These are phyloP conservation scores for Zaprionus ornatus DNA, from an alignment of 1,140 invertebrate species.

Conservation along the genomic window DNA sequence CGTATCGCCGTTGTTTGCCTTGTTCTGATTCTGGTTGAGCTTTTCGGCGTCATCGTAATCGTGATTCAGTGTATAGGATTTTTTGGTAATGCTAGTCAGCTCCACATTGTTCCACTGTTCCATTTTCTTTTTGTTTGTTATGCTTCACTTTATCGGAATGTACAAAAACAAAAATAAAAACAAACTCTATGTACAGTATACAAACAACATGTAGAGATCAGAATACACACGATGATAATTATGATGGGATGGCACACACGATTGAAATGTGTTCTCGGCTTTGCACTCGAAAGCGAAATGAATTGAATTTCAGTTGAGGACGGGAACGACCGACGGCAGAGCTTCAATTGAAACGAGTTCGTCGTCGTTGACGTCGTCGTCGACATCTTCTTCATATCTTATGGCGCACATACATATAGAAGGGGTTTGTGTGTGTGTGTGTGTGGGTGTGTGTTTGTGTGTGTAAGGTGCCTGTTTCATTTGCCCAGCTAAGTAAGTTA, in stretches of 20 bases:
- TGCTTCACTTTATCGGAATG: conserved; percentile 53
- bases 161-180: conserved; percentile 27
- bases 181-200: background rate
- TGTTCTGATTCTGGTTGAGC: conserved; percentile 46
- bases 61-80: conserved; percentile 80
- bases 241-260: conserved; percentile 9
- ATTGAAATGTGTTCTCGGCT: conserved; percentile 57
- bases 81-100: conserved; percentile 74
- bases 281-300: conserved; percentile 61
- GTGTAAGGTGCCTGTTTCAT: conserved; percentile 42
- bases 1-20: conserved; percentile 6
- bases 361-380: conserved; percentile 23
- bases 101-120: conserved; percentile 83
- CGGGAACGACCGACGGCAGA: conserved; percentile 17
- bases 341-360: conserved; percentile 79
- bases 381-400: conserved; percentile 69
- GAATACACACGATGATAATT: conserved; percentile 48
- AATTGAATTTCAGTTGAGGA: conserved; percentile 62
- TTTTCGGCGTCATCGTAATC: conserved; percentile 62
- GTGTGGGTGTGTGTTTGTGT: conserved; percentile 19
- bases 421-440: conserved; percentile 5
- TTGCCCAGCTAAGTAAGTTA: conserved; percentile 59
- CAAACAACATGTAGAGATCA: conserved; percentile 36
- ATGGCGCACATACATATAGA: background rate
- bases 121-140: conserved; percentile 50